A percentile compares a stretch with the other conserved stretches of the same genome.
Evolutionary conservation across 2,113 vertebrate genomes (phyloP).

Genomic region (Pyxicephalus adspersus): DNA sequence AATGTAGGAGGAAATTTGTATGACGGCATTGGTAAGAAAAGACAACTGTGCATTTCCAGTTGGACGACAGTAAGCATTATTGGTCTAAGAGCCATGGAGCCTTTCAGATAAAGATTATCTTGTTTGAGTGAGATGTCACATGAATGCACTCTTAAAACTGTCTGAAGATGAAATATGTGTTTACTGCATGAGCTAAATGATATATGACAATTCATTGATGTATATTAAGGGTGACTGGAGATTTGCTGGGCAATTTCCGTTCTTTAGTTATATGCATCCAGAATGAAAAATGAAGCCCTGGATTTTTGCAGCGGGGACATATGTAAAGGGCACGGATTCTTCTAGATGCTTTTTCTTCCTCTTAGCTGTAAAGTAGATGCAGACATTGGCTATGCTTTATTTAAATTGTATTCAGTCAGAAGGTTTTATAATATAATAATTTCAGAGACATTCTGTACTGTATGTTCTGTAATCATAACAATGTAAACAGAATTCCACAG

Average conservation of each 20-base stretch:
- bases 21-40: not conserved
- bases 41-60: conserved; percentile 16
- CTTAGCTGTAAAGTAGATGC: conserved; percentile 26
- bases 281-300: conserved; percentile 52
- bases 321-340: conserved; percentile 43
- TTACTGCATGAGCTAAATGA: conserved; percentile 33
- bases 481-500: not conserved
- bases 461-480: conserved; percentile 8
- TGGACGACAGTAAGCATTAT: conserved; percentile 15
- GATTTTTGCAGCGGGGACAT: conserved; percentile 8
- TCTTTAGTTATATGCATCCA: conserved; percentile 49
- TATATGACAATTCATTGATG: conserved; percentile 54
- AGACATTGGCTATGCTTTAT: conserved; percentile 29
- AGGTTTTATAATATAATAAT: conserved; percentile 35
- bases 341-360: conserved; percentile 18
- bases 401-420: conserved; percentile 46
- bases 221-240: conserved; percentile 53
- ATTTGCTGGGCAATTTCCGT: conserved; percentile 54
- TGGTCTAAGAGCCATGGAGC: conserved; percentile 19
- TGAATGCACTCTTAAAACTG: conserved; percentile 33
- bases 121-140: conserved; percentile 46
- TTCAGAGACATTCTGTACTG: conserved; percentile 4
- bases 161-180: conserved; percentile 52
- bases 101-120: not conserved
- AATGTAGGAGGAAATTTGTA: not conserved